Percentiles rank a stretch among this genome's conserved stretches.
Conservation (phyloP, 2,888 invertebrate genomes). For the Nudaria mundana region DNA sequence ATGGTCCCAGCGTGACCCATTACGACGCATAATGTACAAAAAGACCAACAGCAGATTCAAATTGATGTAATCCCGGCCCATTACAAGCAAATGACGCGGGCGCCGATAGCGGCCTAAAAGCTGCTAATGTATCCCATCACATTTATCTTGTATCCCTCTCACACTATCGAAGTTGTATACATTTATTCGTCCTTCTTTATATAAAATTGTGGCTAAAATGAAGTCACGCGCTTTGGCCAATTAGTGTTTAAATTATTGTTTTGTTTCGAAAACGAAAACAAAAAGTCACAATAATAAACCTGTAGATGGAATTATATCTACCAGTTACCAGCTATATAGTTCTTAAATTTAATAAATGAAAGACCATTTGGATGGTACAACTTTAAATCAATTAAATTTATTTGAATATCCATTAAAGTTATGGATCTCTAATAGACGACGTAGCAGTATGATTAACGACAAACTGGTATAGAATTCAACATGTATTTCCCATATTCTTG, state of each 20-base stretch:
- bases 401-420: slow-evolving; percentile 31
- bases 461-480: slow-evolving; percentile 29
- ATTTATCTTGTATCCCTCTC: slow-evolving; percentile 38
- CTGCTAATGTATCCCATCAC: slow-evolving; percentile 58
- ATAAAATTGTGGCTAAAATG: slow-evolving; percentile 50
- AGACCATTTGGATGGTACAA: no score
- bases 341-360: no score
- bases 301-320: slow-evolving; percentile 18
- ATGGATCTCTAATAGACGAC: slow-evolving; percentile 18
- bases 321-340: no score
- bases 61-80: slow-evolving; percentile 64
- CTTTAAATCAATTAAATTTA: slow-evolving; percentile 26
- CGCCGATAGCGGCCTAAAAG: slow-evolving; percentile 62
- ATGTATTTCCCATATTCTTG: slow-evolving; percentile 13
- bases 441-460: slow-evolving; percentile 19
- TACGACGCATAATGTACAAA: slow-evolving; percentile 45
- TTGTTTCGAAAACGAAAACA: slow-evolving; percentile 12
- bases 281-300: slow-evolving; percentile 10
- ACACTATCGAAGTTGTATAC: slow-evolving; percentile 19
- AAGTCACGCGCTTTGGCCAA: slow-evolving; percentile 61
- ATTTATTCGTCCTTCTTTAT: slow-evolving; percentile 39
- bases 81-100: slow-evolving; percentile 67
- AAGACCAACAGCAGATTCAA: slow-evolving; percentile 57
- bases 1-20: slow-evolving; percentile 55
- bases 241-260: slow-evolving; percentile 46